Evolutionary conservation across 2,113 vertebrate genomes (phyloP).

Genomic region (Ophthalmolycus amberensis): DNA sequence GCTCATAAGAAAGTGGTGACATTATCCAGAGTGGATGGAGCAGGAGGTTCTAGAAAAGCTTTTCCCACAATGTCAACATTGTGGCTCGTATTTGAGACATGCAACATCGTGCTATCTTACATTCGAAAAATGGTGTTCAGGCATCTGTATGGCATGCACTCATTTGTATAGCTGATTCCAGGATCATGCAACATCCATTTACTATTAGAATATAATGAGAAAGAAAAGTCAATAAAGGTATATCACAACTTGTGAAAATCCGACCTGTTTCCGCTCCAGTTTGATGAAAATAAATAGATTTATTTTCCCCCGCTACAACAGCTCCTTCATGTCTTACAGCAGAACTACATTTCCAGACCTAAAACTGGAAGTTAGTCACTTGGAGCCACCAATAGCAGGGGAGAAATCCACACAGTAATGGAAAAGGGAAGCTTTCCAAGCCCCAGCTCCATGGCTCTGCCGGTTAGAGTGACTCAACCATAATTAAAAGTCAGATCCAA

Average conservation of each 20-base stretch:
- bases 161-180: background rate
- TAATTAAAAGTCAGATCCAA: constrained; percentile 48
- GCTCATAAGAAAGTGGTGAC: constrained; percentile 79
- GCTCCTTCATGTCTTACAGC: constrained; percentile 35
- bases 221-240: constrained; percentile 27
- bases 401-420: constrained; percentile 60
- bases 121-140: constrained; percentile 6
- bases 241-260: constrained; percentile 37
- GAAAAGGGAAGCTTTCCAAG: constrained; percentile 49
- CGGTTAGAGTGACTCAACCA: constrained; percentile 50
- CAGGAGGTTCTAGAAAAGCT: constrained; percentile 10
- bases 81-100: constrained; percentile 12
- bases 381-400: constrained; percentile 27
- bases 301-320: constrained; percentile 25
- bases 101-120: background rate
- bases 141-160: constrained; percentile 37
- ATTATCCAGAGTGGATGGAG: constrained; percentile 72
- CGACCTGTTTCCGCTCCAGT: constrained; percentile 61
- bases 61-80: constrained; percentile 44
- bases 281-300: constrained; percentile 53
- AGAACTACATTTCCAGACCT: constrained; percentile 35
- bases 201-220: background rate
- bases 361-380: constrained; percentile 52
- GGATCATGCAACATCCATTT: constrained; percentile 36
- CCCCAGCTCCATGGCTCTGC: constrained; percentile 9